These are phyloP conservation scores for Kradibia gibbosae DNA, from an alignment of 1,140 invertebrate species.

Conservation along the genomic window DNA sequence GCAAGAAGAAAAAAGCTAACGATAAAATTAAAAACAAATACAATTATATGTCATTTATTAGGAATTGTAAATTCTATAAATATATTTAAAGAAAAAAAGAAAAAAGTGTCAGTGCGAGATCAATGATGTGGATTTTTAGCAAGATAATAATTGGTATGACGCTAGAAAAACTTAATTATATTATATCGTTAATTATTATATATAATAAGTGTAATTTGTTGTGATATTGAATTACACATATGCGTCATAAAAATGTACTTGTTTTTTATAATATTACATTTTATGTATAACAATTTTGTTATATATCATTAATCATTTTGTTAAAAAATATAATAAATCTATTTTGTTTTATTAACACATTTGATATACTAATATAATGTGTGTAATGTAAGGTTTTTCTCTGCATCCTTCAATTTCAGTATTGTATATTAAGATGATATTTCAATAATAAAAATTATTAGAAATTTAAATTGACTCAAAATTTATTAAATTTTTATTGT, in stretches of 20 bases:
- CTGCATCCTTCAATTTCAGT: too few relatives aligned
- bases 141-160: constrained; percentile 14
- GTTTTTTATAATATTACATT: not conserved
- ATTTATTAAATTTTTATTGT: too few relatives aligned
- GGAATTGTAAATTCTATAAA: constrained; percentile 47
- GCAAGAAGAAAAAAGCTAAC: constrained; percentile 9
- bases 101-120: not conserved
- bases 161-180: constrained; percentile 41
- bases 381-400: too few relatives aligned
- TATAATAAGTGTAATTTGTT: not conserved
- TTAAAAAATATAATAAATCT: too few relatives aligned
- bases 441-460: too few relatives aligned
- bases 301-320: too few relatives aligned
- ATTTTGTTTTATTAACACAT: too few relatives aligned
- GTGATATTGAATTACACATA: not conserved
- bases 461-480: too few relatives aligned
- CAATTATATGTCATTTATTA: constrained; percentile 41
- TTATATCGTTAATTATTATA: not conserved
- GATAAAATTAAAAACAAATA: constrained; percentile 9
- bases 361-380: too few relatives aligned
- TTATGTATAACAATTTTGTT: too few relatives aligned
- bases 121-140: constrained; percentile 39
- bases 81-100: constrained; percentile 29
- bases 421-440: too few relatives aligned
- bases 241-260: not conserved